Percentiles rank a stretch among this genome's conserved stretches.
These are phyloP conservation scores for Hermetia illucens DNA, from an alignment of 1,140 invertebrate species.

Conservation along the genomic window DNA sequence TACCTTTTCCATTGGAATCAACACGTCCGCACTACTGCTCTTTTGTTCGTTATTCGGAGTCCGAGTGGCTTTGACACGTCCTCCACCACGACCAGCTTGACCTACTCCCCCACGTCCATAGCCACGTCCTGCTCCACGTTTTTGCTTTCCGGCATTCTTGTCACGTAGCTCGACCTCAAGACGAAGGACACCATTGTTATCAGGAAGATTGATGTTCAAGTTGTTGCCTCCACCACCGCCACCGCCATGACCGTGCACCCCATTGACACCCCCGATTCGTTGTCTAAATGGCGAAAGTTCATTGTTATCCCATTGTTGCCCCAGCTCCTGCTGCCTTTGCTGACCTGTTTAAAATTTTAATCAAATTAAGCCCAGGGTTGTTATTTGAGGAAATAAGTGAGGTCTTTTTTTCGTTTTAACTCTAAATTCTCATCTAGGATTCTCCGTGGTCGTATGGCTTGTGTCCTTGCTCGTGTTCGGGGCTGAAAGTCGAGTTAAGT, in stretches of 20 bases:
- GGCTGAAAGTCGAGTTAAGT: too few relatives aligned
- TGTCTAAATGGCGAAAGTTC: neutral
- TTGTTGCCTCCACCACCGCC: constrained; percentile 21
- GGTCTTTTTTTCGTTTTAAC: too few relatives aligned
- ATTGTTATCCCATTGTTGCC: neutral
- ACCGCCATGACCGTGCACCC: neutral
- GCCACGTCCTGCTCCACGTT: constrained; percentile 11
- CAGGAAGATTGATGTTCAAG: constrained; percentile 29
- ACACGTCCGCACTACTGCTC: constrained; percentile 19
- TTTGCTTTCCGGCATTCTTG: constrained; percentile 30
- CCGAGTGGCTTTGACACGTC: constrained; percentile 1
- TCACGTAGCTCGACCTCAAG: constrained; percentile 33
- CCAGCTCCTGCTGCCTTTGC: too few relatives aligned
- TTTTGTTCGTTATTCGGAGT: constrained; percentile 8
- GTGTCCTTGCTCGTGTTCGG: too few relatives aligned
- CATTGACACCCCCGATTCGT: too few relatives aligned
- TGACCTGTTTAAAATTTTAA: too few relatives aligned
- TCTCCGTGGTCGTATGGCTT: too few relatives aligned
- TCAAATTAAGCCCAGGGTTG: too few relatives aligned
- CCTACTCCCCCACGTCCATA: constrained; percentile 6
- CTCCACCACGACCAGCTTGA: constrained; percentile 7
- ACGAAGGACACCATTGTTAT: constrained; percentile 28
- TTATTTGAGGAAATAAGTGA: too few relatives aligned
- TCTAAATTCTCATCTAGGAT: too few relatives aligned
- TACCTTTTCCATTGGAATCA: constrained; percentile 32